Percentiles rank a stretch among this genome's conserved stretches.
These are phyloP conservation scores for Hipparchia sbordonii DNA, from an alignment of 2,888 invertebrate species.

Conservation along the genomic window DNA sequence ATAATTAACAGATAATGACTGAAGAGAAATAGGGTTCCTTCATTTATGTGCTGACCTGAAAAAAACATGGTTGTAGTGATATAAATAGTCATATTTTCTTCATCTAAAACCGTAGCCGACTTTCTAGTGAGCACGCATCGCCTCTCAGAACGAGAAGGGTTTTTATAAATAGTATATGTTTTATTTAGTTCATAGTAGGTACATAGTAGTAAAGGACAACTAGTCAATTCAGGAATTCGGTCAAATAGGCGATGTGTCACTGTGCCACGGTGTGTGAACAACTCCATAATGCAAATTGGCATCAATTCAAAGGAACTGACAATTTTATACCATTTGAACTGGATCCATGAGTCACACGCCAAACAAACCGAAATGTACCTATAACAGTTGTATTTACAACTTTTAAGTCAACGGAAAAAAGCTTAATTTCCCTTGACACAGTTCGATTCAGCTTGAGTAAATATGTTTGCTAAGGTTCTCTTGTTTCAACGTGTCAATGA, in stretches of 20 bases:
- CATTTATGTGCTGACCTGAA: no score
- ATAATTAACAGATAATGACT: no score
- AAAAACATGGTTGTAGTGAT: no score
- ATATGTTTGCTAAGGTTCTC: constrained; percentile 13
- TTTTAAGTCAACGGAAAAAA: constrained; percentile 21
- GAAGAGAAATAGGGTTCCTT: no score
- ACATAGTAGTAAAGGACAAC: constrained; percentile 4
- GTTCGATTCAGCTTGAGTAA: not conserved
- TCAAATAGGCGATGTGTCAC: constrained; percentile 47
- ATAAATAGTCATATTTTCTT: no score
- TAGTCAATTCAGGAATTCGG: constrained; percentile 43
- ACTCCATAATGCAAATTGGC: constrained; percentile 55
- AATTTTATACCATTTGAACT: constrained; percentile 53
- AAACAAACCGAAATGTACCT: constrained; percentile 23
- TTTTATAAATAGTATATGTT: not conserved
- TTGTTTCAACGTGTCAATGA: constrained; percentile 39
- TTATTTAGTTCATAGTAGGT: not conserved
- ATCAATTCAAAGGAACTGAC: constrained; percentile 63
- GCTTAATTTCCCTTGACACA: constrained; percentile 6
- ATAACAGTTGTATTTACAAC: not conserved
- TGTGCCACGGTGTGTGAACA: constrained; percentile 46
- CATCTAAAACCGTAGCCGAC: no score
- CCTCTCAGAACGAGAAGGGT: no score
- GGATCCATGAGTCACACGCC: constrained; percentile 38
- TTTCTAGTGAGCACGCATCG: no score